A percentile compares a stretch with the other conserved stretches of the same genome.
phyloP scores from a whole-genome alignment of 2,797 vertebrate genomes.

The Taenioides sp. region DNA sequence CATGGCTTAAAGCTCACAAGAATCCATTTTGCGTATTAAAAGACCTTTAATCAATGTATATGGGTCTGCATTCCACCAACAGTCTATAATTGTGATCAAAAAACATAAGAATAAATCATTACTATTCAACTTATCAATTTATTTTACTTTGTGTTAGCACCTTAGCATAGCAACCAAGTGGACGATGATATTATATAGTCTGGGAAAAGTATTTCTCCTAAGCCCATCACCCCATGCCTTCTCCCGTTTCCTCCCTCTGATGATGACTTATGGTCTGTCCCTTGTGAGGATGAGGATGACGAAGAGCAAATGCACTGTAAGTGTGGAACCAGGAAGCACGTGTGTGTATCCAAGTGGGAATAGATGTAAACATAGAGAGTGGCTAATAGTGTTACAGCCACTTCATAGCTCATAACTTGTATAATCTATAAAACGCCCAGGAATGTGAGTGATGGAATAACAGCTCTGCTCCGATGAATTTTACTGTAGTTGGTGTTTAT shows the following conservation, averaged over 20 bases:
- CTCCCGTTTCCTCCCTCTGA: slow-evolving; percentile 51
- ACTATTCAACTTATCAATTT: background rate
- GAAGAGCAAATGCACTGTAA: slow-evolving; percentile 52
- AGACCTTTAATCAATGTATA: too few relatives aligned
- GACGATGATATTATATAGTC: background rate
- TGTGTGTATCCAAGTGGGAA: slow-evolving; percentile 60
- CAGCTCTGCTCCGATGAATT: slow-evolving; percentile 13
- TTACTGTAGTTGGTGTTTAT: slow-evolving; percentile 25
- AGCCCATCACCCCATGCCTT: slow-evolving; percentile 14
- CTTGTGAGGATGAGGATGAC: slow-evolving; percentile 54
- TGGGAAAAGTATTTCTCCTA: slow-evolving; percentile 27
- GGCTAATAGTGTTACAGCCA: slow-evolving; percentile 48
- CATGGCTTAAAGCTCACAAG: too few relatives aligned
- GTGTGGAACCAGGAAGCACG: slow-evolving; percentile 71
- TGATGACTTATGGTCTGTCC: slow-evolving; percentile 65
- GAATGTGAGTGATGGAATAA: slow-evolving; percentile 18
- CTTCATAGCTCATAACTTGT: slow-evolving; percentile 27
- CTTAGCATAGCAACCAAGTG: background rate
- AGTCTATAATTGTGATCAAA: background rate
- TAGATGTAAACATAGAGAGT: slow-evolving; percentile 62
- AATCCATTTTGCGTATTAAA: too few relatives aligned
- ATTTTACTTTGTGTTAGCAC: background rate
- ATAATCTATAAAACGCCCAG: slow-evolving; percentile 14
- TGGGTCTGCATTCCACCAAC: background rate
- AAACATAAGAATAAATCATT: background rate